Base-by-base conservation (phyloP, 2,888 invertebrate species). In the Lochmaea crataegi region DNA sequence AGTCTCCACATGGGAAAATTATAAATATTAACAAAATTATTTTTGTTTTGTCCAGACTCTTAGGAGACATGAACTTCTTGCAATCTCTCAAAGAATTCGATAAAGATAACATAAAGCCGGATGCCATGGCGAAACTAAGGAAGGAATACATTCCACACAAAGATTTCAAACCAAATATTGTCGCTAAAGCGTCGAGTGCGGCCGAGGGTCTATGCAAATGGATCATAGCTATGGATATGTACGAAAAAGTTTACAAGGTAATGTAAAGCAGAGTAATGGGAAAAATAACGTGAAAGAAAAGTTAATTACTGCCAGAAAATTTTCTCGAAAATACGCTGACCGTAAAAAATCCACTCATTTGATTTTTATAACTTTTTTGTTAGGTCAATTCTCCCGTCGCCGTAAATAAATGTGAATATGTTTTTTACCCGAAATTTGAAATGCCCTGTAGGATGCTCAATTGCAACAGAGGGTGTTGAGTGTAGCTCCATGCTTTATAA, bases 141-240 rank as follows among this genome's bases (percentile, higher is more conserved):
- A 93, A 92, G 83, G 94, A 94, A 81, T 95, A 92, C 85, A 86
- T 94, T 45, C 90, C 91, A 0, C 90, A 95, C 83, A 92, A 92
- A 82, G 92, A 94, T 81, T 96, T 96, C 84, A 93, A 94, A 79
- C 95, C 95, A 1, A 88, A 90, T 73, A 90, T 94, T 70, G 93
- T 96, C 69, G 94, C 94, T 14, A 95, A 96, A 86, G 97, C 97
- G 0, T 98, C 97, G 0, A 93, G 95, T 77, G 98, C 98, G 3
- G 98, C 97, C 26, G 96, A 98, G 88, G 97, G 97, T 45, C 88
- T 96, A 56, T 96, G 96, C 85, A 94, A 94, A 84, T 96, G 96
- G 96, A 94, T 96, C 66, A 91, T 94, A 77, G 96, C 96, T 1
- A 94, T 96, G 92, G 95, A 96, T 82, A 92, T 94, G 87, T 96